phyloP scores from a whole-genome alignment of 2,113 vertebrate genomes.

The Merops nubicus region DNA sequence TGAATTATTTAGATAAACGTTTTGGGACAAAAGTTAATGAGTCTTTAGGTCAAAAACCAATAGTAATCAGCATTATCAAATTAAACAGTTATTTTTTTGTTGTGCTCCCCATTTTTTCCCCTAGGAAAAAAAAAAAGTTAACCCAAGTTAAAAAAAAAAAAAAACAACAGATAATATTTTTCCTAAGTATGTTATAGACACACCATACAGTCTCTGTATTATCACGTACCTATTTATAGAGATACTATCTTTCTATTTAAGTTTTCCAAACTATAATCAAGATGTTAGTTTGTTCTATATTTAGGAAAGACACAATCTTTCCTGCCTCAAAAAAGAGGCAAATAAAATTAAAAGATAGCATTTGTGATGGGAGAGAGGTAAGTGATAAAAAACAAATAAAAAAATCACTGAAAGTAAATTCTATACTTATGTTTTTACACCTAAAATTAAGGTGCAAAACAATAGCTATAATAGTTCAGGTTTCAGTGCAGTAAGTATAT shows the following conservation, averaged over 20 bases:
- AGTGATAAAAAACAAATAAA: neutral
- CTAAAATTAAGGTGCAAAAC: neutral
- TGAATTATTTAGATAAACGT: conserved; percentile 56
- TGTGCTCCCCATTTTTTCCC: neutral
- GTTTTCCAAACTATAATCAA: neutral
- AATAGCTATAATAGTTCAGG: neutral
- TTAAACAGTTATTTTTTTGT: neutral
- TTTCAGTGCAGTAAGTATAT: neutral
- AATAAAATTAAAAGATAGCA: neutral
- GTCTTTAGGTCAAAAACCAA: neutral
- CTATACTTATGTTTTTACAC: neutral
- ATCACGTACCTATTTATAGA: neutral
- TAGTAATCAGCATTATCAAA: neutral
- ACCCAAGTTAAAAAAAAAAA: neutral
- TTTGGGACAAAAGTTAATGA: conserved; percentile 54
- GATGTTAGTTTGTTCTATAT: neutral
- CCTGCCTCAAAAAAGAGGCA: neutral
- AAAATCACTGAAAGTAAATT: neutral
- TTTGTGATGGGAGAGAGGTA: neutral
- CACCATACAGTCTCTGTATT: neutral
- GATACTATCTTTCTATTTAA: neutral
- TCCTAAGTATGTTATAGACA: neutral
- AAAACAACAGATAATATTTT: neutral
- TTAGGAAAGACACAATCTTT: neutral
- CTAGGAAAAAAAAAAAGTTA: neutral